Evolutionary conservation across 1,140 invertebrate genomes (phyloP).

Genomic region (Hormaphis cornu): DNA sequence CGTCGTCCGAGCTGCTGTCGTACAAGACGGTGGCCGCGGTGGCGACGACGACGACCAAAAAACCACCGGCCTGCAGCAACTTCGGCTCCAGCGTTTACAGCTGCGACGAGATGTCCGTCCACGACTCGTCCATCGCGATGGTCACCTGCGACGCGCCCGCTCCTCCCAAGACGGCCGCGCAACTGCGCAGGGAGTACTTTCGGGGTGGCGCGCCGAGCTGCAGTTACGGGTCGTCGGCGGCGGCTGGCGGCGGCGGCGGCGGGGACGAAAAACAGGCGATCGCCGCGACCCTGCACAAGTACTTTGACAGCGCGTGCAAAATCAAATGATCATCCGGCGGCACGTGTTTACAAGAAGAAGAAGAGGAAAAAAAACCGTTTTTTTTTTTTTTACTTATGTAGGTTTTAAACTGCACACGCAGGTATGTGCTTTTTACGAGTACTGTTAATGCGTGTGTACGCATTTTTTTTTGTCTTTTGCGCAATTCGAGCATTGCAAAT

Average conservation of each 20-base stretch:
- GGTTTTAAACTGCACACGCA: too few relatives aligned
- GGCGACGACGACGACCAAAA: neutral
- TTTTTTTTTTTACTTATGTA: too few relatives aligned
- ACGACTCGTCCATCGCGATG: constrained; percentile 7
- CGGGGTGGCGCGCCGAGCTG: neutral
- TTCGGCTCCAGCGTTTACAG: constrained; percentile 29
- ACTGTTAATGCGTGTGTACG: too few relatives aligned
- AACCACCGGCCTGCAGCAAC: neutral
- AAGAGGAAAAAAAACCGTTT: too few relatives aligned
- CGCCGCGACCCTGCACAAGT: constrained; percentile 2
- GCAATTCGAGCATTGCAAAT: too few relatives aligned
- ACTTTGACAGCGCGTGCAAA: constrained; percentile 18
- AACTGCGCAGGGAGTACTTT: constrained; percentile 21
- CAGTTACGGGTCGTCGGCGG: neutral
- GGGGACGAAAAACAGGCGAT: neutral
- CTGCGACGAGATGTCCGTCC: constrained; percentile 26
- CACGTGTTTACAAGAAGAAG: too few relatives aligned
- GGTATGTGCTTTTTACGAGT: too few relatives aligned
- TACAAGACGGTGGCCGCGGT: neutral
- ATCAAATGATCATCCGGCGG: neutral
- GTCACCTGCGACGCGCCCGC: neutral
- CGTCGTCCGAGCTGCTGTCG: constrained; percentile 17
- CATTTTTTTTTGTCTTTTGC: too few relatives aligned
- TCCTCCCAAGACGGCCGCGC: constrained; percentile 3
- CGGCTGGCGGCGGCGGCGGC: neutral